These are phyloP conservation scores for Semaprochilodus insignis DNA, from an alignment of 2,797 vertebrate genomes.

Conservation along the genomic window DNA sequence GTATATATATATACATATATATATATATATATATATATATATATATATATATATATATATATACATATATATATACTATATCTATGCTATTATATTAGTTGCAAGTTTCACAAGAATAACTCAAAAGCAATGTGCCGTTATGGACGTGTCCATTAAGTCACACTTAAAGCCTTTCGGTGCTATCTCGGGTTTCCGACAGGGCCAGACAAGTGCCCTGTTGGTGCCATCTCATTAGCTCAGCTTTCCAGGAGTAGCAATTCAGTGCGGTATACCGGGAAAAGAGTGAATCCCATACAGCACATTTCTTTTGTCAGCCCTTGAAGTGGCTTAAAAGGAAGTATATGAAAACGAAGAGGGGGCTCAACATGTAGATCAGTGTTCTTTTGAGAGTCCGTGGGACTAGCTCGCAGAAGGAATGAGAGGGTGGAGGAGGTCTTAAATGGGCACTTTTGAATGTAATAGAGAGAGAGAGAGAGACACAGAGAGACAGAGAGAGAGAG, in stretches of 20 bases:
- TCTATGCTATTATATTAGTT: too few species aligned
- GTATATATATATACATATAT: too few species aligned
- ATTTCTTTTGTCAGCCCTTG: constrained; percentile 57
- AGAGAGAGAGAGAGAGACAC: constrained; percentile 13
- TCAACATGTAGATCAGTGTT: constrained; percentile 21
- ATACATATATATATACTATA: too few species aligned
- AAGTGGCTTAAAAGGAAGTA: constrained; percentile 43
- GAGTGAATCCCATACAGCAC: constrained; percentile 47
- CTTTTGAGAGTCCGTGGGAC: constrained; percentile 24
- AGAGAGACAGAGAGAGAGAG: background rate
- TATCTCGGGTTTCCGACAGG: constrained; percentile 50
- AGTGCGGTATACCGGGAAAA: constrained; percentile 13
- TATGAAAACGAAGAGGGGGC: constrained; percentile 42
- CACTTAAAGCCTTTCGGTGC: constrained; percentile 15
- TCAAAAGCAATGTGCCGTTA: background rate
- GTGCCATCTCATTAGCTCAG: constrained; percentile 55
- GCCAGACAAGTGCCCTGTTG: constrained; percentile 54
- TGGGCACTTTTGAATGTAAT: constrained; percentile 27
- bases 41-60: too few species aligned
- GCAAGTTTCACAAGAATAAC: background rate
- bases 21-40: too few species aligned
- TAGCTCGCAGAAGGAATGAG: constrained; percentile 10
- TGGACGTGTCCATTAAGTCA: constrained; percentile 48
- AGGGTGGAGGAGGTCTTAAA: constrained; percentile 34
- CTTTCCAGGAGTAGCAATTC: constrained; percentile 2